phyloP scores from a whole-genome alignment of 1,140 invertebrate genomes.

The Drosophila sulfurigaster region DNA sequence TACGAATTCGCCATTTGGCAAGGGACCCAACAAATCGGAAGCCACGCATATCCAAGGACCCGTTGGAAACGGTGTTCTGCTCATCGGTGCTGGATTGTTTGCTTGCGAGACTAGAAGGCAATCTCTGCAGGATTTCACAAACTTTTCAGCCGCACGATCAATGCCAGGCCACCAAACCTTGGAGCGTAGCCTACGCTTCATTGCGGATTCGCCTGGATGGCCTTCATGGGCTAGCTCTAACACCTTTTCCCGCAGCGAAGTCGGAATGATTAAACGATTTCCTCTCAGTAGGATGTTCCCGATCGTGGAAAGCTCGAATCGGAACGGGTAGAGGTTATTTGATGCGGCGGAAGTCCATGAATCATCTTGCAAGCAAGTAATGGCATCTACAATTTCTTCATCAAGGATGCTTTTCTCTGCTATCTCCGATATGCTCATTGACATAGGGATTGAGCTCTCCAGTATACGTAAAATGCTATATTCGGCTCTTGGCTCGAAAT shows the following conservation, averaged over 20 bases:
- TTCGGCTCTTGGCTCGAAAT: too few relatives aligned
- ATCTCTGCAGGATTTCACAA: constrained; percentile 84
- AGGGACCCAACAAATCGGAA: constrained; percentile 9
- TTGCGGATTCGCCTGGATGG: constrained; percentile 86
- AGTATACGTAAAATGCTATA: too few relatives aligned
- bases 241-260: constrained; percentile 50
- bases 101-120: constrained; percentile 67
- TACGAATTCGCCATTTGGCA: constrained; percentile 33
- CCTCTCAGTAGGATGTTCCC: constrained; percentile 33
- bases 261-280: constrained; percentile 63
- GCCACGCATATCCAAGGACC: neutral
- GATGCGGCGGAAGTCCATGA: constrained; percentile 21
- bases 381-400: constrained; percentile 42
- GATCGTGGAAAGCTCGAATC: constrained; percentile 28
- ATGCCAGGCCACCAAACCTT: constrained; percentile 86
- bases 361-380: constrained; percentile 25
- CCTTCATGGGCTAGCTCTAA: constrained; percentile 84
- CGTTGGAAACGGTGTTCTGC: neutral
- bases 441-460: constrained; percentile 15
- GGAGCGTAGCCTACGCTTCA: constrained; percentile 86
- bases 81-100: constrained; percentile 7
- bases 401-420: constrained; percentile 37
- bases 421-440: constrained; percentile 39
- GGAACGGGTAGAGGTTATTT: constrained; percentile 32
- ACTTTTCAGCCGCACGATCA: constrained; percentile 85